phyloP scores from a whole-genome alignment of 2,797 vertebrate genomes.

The Eremophila alpestris region DNA sequence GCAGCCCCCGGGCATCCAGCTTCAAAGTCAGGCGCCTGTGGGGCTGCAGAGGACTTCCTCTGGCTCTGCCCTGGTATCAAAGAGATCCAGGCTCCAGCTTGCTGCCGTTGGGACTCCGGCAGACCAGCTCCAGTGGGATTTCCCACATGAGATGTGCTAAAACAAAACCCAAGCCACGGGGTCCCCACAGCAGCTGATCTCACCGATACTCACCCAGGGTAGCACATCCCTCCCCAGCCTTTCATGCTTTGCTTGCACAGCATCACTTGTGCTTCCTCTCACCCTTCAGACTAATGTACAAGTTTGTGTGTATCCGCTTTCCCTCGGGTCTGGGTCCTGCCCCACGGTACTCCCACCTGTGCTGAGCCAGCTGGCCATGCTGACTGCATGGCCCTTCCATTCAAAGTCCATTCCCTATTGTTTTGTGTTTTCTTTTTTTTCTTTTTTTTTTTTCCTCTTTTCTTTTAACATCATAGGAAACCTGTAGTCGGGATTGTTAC shows the following conservation, averaged over 20 bases:
- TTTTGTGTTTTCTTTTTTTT: background rate
- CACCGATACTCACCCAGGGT: fast-evolving
- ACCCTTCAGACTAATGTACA: fast-evolving
- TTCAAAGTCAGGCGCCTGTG: fast-evolving
- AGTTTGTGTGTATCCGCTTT: background rate
- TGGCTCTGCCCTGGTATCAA: background rate
- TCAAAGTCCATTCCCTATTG: background rate
- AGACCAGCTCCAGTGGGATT: background rate
- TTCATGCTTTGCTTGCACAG: background rate
- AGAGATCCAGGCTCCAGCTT: background rate
- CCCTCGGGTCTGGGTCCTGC: background rate
- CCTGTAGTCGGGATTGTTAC: slow-evolving; percentile 61
- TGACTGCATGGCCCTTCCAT: background rate
- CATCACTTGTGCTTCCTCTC: background rate
- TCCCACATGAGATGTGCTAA: fast-evolving
- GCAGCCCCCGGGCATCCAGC: fast-evolving
- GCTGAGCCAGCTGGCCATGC: background rate
- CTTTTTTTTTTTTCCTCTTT: background rate
- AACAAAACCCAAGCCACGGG: fast-evolving
- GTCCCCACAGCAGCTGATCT: fast-evolving
- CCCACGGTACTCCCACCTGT: background rate
- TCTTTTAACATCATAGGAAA: slow-evolving; percentile 43
- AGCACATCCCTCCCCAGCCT: background rate
- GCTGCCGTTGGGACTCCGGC: background rate
- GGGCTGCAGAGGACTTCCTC: background rate